Base-by-base conservation (phyloP, 2,113 vertebrate species). In the Epinephelus fuscoguttatus region DNA sequence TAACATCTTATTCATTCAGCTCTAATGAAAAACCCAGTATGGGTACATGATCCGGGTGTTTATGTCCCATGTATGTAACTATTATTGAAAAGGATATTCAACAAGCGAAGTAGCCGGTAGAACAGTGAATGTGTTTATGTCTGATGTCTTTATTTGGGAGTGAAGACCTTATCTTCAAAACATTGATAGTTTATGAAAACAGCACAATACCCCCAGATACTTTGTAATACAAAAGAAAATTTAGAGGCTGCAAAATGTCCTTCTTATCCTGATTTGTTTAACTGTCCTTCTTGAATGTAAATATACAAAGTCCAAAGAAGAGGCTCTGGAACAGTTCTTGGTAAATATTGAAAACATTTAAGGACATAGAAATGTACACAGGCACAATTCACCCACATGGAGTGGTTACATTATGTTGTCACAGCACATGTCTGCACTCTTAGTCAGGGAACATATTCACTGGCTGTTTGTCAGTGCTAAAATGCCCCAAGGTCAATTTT, bases 81-180 rank as follows among this genome's bases (percentile, higher is more conserved):
- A 4, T 42, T 40, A 11, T 63, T n/a, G 19, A 33, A n/a, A 50
- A 59, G 23, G 25, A 33, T 49, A 60, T 74, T 27, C 19, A 62
- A 37, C 21, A 53, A 10, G 30, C 3, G n/a, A n/a, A 56, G 50
- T 19, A 66, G 25, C 19, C 18, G 52, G 57, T 50, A 2, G 18
- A 33, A 56, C 60, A 52, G 25, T 33, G n/a, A 49, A 33, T 40
- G 19, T 67, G 52, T 78, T 78, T 59, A 67, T 17, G 17, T 76
- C n/a, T 64, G 4, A 55, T 52, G 17, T 33, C 66, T 4, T 52
- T 12, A 12, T 33, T 33, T 53, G 25, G 67, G 57, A 49, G 10
- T 7, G n/a, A 59, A n/a, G 21, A 11, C 12, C 12, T 47, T 59
- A 49, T 67, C 62, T 77, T 77, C 18, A 30, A 27, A 19, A 47